These are phyloP conservation scores for Gouania willdenowi DNA, from an alignment of 2,797 vertebrate genomes.

Conservation along the genomic window DNA sequence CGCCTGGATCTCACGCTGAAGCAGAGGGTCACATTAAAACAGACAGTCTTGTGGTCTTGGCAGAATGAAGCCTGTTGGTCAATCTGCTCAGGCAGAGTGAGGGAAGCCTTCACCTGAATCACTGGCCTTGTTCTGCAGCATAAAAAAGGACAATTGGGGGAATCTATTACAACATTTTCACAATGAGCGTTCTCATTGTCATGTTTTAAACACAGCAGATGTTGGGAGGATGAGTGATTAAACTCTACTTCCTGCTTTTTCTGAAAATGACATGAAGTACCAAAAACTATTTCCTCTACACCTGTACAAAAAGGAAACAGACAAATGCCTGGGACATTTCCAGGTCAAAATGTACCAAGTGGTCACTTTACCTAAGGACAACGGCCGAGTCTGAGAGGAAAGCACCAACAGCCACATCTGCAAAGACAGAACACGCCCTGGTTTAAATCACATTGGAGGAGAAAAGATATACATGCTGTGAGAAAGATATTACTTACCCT, in stretches of 20 bases:
- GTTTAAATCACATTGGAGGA: neutral
- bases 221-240: neutral
- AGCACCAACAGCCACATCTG: slow-evolving; percentile 92
- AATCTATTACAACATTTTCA: neutral
- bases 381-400: slow-evolving; percentile 89
- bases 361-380: slow-evolving; percentile 84
- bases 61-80: slow-evolving; percentile 80
- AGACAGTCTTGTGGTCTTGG: slow-evolving; percentile 75
- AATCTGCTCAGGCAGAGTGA: slow-evolving; percentile 80
- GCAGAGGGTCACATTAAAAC: slow-evolving; percentile 83
- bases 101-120: slow-evolving; percentile 80
- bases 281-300: neutral
- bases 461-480: neutral
- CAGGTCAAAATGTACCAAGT: neutral
- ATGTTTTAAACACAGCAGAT: neutral
- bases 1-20: slow-evolving; percentile 82
- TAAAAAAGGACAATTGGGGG: slow-evolving; percentile 2
- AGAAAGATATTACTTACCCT: slow-evolving; percentile 72
- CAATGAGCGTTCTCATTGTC: neutral
- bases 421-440: slow-evolving; percentile 1
- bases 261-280: neutral
- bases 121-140: slow-evolving; percentile 85
- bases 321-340: neutral
- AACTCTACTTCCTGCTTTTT: neutral
- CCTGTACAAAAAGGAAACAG: neutral